phyloP scores from a whole-genome alignment of 2,888 invertebrate genomes.

The Sepiola atlantica region DNA sequence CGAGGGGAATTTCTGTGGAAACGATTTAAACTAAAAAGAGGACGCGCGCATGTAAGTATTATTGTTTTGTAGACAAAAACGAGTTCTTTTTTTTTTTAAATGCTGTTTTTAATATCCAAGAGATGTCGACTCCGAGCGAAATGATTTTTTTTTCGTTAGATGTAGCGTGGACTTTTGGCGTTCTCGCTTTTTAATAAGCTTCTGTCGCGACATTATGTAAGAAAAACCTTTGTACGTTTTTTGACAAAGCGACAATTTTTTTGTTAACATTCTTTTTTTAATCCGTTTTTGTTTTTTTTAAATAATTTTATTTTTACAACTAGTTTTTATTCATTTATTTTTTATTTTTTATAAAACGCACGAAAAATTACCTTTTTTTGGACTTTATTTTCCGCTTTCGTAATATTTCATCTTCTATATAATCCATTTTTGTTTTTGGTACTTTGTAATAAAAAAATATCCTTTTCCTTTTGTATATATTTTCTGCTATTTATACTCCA shows the following conservation, averaged over 20 bases:
- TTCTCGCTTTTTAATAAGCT: background rate
- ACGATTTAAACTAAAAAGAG: background rate
- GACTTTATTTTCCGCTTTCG: background rate
- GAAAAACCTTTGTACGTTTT: background rate
- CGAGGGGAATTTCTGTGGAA: background rate
- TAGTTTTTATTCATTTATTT: background rate
- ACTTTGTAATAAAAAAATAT: background rate
- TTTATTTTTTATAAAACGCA: background rate
- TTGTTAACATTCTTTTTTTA: background rate
- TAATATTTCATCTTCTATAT: background rate
- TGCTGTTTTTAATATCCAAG: background rate
- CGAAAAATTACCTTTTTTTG: background rate
- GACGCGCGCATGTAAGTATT: background rate
- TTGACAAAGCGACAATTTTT: background rate
- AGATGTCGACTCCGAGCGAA: background rate
- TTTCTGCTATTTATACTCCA: background rate
- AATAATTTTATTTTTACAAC: background rate
- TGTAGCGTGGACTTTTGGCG: background rate
- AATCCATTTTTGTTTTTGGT: background rate
- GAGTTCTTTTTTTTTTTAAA: no score
- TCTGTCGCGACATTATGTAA: background rate
- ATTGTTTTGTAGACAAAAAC: background rate
- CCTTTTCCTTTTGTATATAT: background rate
- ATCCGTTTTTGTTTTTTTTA: background rate
- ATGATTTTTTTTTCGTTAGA: background rate